Percentiles rank a stretch among this genome's conserved stretches.
Evolutionary conservation across 53 echinoderm and acorn worm genomes (phyloP).

Genomic region (Paracentrotus lividus): DNA sequence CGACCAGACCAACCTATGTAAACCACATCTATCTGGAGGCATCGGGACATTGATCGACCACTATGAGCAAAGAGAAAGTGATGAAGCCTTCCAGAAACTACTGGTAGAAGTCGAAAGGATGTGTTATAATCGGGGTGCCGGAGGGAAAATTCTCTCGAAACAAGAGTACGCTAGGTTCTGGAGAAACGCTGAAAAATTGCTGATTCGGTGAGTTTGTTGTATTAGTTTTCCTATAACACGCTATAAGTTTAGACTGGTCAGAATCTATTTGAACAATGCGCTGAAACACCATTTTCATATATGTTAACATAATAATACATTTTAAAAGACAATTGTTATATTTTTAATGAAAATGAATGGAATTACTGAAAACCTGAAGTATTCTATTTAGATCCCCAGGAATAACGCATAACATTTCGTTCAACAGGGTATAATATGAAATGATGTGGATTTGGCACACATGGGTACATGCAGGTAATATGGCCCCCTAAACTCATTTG

Average conservation of each 20-base stretch:
- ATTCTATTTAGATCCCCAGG: no score
- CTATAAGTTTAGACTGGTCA: background rate
- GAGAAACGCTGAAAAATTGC: slow-evolving; percentile 72
- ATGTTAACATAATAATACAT: no score
- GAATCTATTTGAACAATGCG: no score
- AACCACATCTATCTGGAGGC: slow-evolving; percentile 77
- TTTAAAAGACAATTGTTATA: no score
- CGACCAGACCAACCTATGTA: slow-evolving; percentile 72
- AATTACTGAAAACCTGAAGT: no score
- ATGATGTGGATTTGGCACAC: no score
- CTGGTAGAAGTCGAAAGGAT: slow-evolving; percentile 68
- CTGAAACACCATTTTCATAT: no score
- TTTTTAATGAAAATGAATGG: no score
- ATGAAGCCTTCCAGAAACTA: slow-evolving; percentile 76
- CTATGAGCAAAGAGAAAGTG: slow-evolving; percentile 71
- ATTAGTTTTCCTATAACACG: background rate
- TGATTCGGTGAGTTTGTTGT: slow-evolving; percentile 53
- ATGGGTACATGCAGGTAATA: no score
- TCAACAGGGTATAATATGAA: no score
- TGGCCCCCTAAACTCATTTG: no score
- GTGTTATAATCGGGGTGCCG: slow-evolving; percentile 78
- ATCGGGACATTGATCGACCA: slow-evolving; percentile 79
- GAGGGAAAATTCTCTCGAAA: slow-evolving; percentile 81
- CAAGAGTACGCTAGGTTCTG: slow-evolving; percentile 79
- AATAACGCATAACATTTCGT: no score